Conservation (phyloP, 2,888 invertebrate genomes). For the Dione vanillae region DNA sequence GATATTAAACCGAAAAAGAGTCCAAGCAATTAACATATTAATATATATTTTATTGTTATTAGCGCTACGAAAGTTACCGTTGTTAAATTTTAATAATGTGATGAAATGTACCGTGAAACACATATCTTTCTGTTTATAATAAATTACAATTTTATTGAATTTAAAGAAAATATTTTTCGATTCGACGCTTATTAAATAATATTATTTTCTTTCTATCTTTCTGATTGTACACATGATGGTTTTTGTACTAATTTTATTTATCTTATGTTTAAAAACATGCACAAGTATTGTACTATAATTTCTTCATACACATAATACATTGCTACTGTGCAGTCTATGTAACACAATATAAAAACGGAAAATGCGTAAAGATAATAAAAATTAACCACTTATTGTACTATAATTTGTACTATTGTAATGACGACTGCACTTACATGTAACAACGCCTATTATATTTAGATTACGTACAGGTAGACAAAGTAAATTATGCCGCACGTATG, state of each 20-base stretch:
- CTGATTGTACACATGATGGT: too few relatives aligned
- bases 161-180: not conserved
- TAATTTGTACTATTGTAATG: slow-evolving; percentile 19
- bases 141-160: not conserved
- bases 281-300: too few relatives aligned
- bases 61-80: slow-evolving; percentile 9
- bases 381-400: not conserved
- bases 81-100: slow-evolving; percentile 10
- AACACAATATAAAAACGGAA: not conserved
- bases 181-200: not conserved
- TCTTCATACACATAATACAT: too few relatives aligned
- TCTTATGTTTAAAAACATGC: too few relatives aligned
- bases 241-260: too few relatives aligned
- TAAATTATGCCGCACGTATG: not conserved
- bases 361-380: slow-evolving; percentile 10
- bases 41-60: slow-evolving; percentile 21
- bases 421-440: slow-evolving; percentile 22
- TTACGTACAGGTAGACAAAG: slow-evolving; percentile 18
- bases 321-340: not conserved
- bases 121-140: not conserved
- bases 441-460: slow-evolving; percentile 28
- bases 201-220: too few relatives aligned
- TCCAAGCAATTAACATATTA: slow-evolving; percentile 5
- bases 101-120: not conserved
- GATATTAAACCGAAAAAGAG: slow-evolving; percentile 14